Evolutionary conservation across 2,797 vertebrate species (phyloP), one percentile per base, ranked within the genome.

Genomic region (Kryptopterus vitreolus): DNA sequence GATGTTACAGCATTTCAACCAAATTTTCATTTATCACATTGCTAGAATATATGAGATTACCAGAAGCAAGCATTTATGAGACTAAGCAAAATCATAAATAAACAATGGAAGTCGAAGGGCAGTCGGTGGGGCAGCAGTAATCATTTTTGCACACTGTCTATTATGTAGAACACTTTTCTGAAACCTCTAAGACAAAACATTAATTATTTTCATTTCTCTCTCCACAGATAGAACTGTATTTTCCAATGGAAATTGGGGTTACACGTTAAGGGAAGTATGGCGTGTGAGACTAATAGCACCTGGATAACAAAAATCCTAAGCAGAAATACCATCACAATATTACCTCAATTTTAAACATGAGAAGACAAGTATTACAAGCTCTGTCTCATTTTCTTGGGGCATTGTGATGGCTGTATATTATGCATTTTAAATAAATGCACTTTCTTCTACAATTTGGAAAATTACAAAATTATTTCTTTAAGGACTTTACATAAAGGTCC

Each of bases 21-120:
- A 72, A 55, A 72, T 72, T 16, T 33, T 46, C 43, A 69, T 69
- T 13, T 29, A 69, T 24, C 6, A 68, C 50, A 71, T 43, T 22
- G n/a, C 22, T 48, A 69, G 65, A n/a, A 69, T 22, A 35, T 35
- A 15, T n/a, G 10, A 55, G 50, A 55, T 35, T 9, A 55, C 31
- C 52, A 57, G 31, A 7, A 71, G n/a, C 10, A 22, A 69, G 48
- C 24, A 20, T 69, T 50, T 18, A 43, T 8, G 24, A 69, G 15
- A 10, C 3, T 8, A 29, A 29, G 16, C 10, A 29, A 69, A 24
- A 16, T 62, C 4, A 59, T 26, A 13, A 59, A 15, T 24, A 4
- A 8, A 43, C 15, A 24, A 18, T 48, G 15, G 13, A 46, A 24
- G 22, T 68, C 22, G 6, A 68, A 68, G 22, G 38, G 2, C 3